Evolutionary conservation across 1,140 invertebrate genomes (phyloP), one percentile per base, ranked within the genome.

Genomic region (Pararge aegeria): DNA sequence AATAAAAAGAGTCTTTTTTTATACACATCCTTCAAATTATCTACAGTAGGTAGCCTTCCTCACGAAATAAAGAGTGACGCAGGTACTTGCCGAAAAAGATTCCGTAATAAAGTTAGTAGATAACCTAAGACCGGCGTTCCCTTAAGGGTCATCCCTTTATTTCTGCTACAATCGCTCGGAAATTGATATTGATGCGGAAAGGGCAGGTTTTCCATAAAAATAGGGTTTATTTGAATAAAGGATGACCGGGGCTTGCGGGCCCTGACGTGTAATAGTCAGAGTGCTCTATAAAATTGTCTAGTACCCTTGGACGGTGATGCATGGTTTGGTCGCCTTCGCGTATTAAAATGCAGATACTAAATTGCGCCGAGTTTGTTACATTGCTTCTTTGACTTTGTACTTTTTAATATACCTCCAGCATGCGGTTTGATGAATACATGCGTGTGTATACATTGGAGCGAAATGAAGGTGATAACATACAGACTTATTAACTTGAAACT

Each of bases 211-310:
- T 89, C 86, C 84, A 89, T 89, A 89, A 89, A 89, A 89, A 89
- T 87, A 89, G 84, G 84, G 84, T 87, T 87, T 89, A 89, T 89
- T 89, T 89, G 81, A 89, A 89, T 89, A 89, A 89, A 87, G 83
- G 86, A 89, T 89, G 80, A 76, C 78, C 81, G 78, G 73, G 49
- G 67, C 72, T 76, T 67, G 62, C 59, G 70, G 71, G 77, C 61
- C 56, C 68, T 77, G 83, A 80, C 75, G 71, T 73, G 74, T 68
- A 64, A 74, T 75, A 69, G 67, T 72, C 69, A 61, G 63, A 73
- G 51, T 81, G 74, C 76, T 83, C 83, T 83, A 85, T 86, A 83
- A 83, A 70, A 83, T 81, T 80, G 75, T 84, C 77, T 74, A 68
- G 55, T 63, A 59, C 64, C 70, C 64, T 66, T 51, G 24, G 53